phyloP scores from a whole-genome alignment of 2,797 vertebrate genomes.

The Paguma larvata region DNA sequence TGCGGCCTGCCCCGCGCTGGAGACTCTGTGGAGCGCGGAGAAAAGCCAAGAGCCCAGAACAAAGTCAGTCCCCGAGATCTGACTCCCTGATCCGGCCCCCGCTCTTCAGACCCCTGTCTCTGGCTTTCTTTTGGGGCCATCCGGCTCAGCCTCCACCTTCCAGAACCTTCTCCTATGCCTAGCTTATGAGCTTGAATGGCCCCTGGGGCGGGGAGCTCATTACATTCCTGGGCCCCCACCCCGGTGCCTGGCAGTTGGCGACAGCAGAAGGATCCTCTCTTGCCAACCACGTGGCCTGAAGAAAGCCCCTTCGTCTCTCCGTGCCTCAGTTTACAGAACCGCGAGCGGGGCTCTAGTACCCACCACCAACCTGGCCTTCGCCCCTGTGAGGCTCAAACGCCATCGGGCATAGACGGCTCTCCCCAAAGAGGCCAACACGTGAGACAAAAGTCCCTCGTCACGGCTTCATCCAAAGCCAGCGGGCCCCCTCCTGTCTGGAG shows the following conservation, averaged over 20 bases:
- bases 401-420: accelerated
- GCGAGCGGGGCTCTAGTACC: accelerated
- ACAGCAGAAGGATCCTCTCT: neutral
- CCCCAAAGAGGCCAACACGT: accelerated
- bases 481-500: neutral
- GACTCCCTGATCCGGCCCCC: neutral
- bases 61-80: neutral
- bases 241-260: neutral
- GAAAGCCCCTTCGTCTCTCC: neutral
- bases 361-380: neutral
- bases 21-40: neutral
- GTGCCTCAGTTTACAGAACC: neutral
- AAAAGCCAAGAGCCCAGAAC: neutral
- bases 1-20: neutral
- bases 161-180: neutral
- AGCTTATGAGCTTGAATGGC: neutral
- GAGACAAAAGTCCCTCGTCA: neutral
- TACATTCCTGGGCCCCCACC: neutral
- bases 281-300: neutral
- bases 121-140: neutral
- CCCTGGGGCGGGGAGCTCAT: neutral
- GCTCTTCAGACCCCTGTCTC: neutral
- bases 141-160: neutral
- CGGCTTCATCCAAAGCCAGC: neutral
- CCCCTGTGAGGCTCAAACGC: accelerated